Conservation (phyloP, 37 sponge, comb jelly and placozoan genomes). For the Halisarca cf. caerulea region DNA sequence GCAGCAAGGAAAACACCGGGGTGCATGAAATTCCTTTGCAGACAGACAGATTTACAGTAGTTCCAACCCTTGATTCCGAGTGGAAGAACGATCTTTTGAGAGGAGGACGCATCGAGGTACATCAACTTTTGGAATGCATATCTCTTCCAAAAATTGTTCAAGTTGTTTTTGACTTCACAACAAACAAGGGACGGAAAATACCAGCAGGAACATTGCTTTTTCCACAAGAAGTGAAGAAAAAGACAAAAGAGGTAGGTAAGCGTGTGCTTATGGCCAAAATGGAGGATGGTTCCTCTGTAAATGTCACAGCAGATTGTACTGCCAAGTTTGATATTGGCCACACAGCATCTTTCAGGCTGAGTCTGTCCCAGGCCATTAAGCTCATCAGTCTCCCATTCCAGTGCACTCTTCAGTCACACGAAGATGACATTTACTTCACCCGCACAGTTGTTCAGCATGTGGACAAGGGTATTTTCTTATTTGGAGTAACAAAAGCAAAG, state of each 20-base stretch:
- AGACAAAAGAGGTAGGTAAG: background rate
- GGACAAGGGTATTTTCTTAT: background rate
- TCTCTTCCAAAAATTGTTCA: background rate
- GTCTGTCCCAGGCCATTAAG: background rate
- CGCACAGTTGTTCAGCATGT: background rate
- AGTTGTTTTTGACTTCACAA: background rate
- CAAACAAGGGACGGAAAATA: background rate
- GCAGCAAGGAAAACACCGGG: background rate
- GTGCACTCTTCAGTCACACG: background rate
- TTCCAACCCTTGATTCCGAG: background rate
- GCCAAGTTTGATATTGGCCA: background rate
- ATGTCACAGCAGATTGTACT: background rate
- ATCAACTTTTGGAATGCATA: background rate
- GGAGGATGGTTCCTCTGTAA: background rate
- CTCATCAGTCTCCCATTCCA: background rate
- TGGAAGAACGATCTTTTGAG: background rate
- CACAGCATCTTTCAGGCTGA: background rate
- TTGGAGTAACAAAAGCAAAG: background rate
- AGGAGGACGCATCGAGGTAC: background rate
- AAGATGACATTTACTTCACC: background rate
- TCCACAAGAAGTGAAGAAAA: background rate
- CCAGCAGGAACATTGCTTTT: conserved; percentile 13
- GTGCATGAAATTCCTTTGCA: background rate
- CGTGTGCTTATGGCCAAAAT: background rate
- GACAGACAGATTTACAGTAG: background rate